These are phyloP conservation scores for Sinocyclocheilus rhinocerous DNA, from an alignment of 2,113 vertebrate species.

Conservation along the genomic window DNA sequence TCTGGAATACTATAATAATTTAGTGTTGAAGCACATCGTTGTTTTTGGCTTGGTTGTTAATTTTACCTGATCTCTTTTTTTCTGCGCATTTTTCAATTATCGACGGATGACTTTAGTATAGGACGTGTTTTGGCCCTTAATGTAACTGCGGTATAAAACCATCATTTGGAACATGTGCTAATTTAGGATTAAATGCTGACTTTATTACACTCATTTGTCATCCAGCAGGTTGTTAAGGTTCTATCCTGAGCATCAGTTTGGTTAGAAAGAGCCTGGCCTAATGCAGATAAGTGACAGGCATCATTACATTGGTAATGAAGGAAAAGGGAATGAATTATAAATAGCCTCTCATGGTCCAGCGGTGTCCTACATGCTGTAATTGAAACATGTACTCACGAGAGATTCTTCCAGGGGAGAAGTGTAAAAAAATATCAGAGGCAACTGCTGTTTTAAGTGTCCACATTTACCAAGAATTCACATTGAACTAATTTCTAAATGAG, in stretches of 20 bases:
- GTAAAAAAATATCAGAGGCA: not conserved
- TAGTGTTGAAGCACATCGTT: not conserved
- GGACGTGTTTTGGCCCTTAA: conserved; percentile 12
- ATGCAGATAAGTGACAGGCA: conserved; percentile 41
- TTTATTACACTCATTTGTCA: conserved; percentile 41
- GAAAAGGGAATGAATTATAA: conserved; percentile 43
- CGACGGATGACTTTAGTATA: not conserved
- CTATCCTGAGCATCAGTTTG: conserved; percentile 10
- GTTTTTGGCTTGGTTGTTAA: not conserved
- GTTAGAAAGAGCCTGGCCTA: conserved; percentile 3
- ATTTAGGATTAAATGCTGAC: conserved; percentile 35
- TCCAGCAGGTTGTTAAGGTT: conserved; percentile 32
- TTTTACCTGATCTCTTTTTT: not conserved
- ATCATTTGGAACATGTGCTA: conserved; percentile 28
- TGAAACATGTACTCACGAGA: conserved; percentile 36
- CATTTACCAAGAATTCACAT: not conserved
- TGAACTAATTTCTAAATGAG: conserved; percentile 15
- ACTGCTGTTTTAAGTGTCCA: not conserved
- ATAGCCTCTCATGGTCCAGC: conserved; percentile 41
- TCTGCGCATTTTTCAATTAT: not conserved
- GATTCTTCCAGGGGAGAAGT: not conserved
- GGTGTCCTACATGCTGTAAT: conserved; percentile 44
- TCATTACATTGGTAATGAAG: conserved; percentile 44
- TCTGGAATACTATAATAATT: not conserved
- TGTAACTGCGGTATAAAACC: conserved; percentile 27